A percentile compares a stretch with the other conserved stretches of the same genome.
Conservation (phyloP, 2,113 vertebrate species). For the Sus scrofa region T2T-Sscrofa CM000823.6:58754501-58755000, state of each 20-base stretch:
- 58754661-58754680: not conserved
- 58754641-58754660: not conserved
- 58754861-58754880: not conserved
- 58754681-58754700: not conserved
- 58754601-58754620: not conserved
- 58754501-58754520: not conserved
- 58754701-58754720: not conserved
- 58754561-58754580: not conserved
- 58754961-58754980: too few species aligned
- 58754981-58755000: too few species aligned
- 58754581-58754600: constrained; percentile 19
- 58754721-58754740: not conserved
- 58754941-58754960: too few species aligned
- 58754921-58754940: too few species aligned
- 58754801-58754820: not conserved
- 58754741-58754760: not conserved
- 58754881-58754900: not conserved
- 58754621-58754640: not conserved
- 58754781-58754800: not conserved
- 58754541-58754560: not conserved
- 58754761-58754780: not conserved
- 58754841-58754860: not conserved
- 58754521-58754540: not conserved
- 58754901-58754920: too few species aligned
- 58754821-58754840: not conserved